Evolutionary conservation across 2,113 vertebrate genomes (phyloP), one percentile per base, ranked within the genome.

Genomic region (Gasterosteus nipponicus): DNA sequence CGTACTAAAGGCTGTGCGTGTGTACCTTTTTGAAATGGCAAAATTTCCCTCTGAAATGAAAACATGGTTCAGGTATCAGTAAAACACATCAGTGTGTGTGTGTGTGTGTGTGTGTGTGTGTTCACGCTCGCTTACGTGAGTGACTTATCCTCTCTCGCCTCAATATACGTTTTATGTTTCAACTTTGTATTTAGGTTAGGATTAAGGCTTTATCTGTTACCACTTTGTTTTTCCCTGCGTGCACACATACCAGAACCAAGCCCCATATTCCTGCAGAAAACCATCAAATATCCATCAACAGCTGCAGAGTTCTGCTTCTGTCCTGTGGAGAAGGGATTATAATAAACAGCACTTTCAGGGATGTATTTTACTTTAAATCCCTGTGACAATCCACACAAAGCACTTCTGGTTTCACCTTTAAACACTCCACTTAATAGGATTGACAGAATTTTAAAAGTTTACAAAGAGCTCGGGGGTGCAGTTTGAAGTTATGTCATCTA

Each of bases 281-380:
- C 18, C 26, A 47, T 31, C 7, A 64, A 31, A 26, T 44, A 22
- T 29, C 7, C 14, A 15, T 41, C 61, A 63, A n/a, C 61, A 19
- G 57, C 31, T 59, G 57, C 31, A n/a, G 58, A 38, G 11, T 18
- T 16, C 57, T 35, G 29, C 29, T 19, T 33, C 2, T 58, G 56
- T 33, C 57, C 31, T 35, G 31, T 35, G 57, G 57, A 59, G 57
- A 31, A 59, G 15, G 1, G 16, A 19, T 4, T 19, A 16, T 58
- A 8, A 58, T 18, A 3, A 61, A n/a, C 35, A 39, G 11, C 19
- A 12, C 33, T 60, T 10, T 42, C 12, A 44, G 42, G 42, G 8
- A 10, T 60, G 58, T n/a, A 38, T 38, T 60, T n/a, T n/a, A 60
- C 35, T 60, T 60, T 60, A 22, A 39, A 61, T 46, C 14, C 44